Evolutionary conservation across 2,888 invertebrate species (phyloP), one percentile per base, ranked within the genome.

Genomic region (Leptura quadrifasciata): DNA sequence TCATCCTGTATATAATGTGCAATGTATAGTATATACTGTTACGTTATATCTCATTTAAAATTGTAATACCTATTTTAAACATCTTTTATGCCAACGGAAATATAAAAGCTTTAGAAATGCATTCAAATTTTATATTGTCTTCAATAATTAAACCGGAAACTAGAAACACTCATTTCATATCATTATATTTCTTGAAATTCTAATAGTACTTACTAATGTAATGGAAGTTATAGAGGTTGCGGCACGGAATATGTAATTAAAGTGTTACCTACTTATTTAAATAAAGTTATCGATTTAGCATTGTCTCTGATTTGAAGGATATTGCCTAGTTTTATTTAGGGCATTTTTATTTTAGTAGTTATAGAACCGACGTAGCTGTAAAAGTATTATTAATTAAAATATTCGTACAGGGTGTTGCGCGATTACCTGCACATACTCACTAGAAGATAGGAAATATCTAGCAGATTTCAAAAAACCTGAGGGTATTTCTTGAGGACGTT

Each of bases 51-150:
- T 31, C 27, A 31, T 31, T 31, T 31, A 31, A 31, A 31, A 31
- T 31, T 6, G 27, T 31, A 31, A 31, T 31, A 31, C 27, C 4
- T 31, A 31, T 31, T 31, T 31, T 31, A 31, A 31, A 5, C 27
- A 31, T 31, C 27, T 31, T n/a, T 31, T 31, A 31, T 39, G 39
- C 39, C 39, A 39, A 39, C 10, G 39, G 39, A 39, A 39, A 8
- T 15, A 47, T 15, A n/a, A 47, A 47, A n/a, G n/a, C 47, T 6
- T n/a, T 47, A 47, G 5, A 15, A 39, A n/a, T 47, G 47, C 17
- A 47, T 47, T 47, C 47, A 47, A n/a, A 47, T 47, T 47, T 47
- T 47, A 47, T 47, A 47, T 47, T 47, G 47, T n/a, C 47, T 15
- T 12, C 4, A 47, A n/a, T 47, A 47, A n/a, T 15, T 47, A 47